Percentiles rank a stretch among this genome's conserved stretches.
Conservation (phyloP, 2,797 vertebrate species). For the Lacerta agilis region DNA sequence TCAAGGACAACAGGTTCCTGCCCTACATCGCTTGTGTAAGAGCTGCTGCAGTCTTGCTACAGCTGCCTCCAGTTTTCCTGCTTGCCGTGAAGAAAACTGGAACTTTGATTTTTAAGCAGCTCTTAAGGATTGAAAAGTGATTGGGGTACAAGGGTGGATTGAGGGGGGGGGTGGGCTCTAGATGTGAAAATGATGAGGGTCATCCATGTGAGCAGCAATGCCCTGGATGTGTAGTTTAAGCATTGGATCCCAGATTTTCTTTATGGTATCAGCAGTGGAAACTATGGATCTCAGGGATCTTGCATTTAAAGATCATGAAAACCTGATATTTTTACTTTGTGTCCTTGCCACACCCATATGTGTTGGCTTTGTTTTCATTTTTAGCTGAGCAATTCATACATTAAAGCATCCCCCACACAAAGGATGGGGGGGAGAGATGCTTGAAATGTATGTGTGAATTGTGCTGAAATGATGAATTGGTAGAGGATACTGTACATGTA, state of each 20-base stretch:
- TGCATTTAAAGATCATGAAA: background rate
- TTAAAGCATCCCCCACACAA: too few relatives aligned
- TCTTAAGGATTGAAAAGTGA: background rate
- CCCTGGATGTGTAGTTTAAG: background rate
- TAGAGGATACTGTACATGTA: background rate
- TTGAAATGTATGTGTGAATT: background rate
- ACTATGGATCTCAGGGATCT: background rate
- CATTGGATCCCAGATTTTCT: background rate
- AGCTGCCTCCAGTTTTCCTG: background rate
- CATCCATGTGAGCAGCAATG: too few relatives aligned
- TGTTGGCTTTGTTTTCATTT: too few relatives aligned
- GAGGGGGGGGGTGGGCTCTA: background rate
- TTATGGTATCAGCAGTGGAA: background rate
- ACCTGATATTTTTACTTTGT: background rate
- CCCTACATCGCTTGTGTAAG: background rate
- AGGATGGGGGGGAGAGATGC: too few relatives aligned
- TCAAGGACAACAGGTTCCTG: background rate
- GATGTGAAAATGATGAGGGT: background rate
- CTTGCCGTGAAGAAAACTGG: background rate
- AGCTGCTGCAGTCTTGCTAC: background rate
- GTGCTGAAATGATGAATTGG: background rate
- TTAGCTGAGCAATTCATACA: too few relatives aligned
- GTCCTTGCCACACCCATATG: background rate
- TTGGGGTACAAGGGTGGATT: background rate
- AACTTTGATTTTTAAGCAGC: background rate